phyloP scores from a whole-genome alignment of 92 coral and sea anemone species.

The Palythoa caribaeorum region DNA sequence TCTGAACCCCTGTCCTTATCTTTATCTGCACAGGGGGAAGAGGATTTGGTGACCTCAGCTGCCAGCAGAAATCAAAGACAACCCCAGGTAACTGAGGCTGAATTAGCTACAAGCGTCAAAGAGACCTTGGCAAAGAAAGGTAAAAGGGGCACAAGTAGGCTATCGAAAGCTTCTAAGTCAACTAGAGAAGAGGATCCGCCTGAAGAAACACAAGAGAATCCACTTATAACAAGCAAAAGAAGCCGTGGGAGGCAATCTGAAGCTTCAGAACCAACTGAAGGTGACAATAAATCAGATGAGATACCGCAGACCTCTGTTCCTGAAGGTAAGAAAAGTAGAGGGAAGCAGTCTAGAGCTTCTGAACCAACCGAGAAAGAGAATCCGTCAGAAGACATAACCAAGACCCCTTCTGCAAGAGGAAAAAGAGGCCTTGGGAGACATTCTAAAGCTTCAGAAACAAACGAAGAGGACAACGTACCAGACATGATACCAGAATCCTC shows the following conservation, averaged over 20 bases:
- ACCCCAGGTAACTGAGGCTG: neutral
- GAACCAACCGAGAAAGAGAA: too few relatives aligned
- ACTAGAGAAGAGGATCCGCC: neutral
- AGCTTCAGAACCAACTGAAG: constrained; percentile 6
- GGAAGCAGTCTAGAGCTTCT: too few relatives aligned
- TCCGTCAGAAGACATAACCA: neutral
- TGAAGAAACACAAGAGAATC: neutral
- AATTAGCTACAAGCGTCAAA: neutral
- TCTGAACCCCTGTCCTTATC: neutral
- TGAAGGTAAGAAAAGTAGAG: too few relatives aligned
- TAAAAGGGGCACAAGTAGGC: neutral
- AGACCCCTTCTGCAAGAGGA: neutral
- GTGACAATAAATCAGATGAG: neutral
- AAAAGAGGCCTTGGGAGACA: neutral
- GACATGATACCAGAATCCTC: too few relatives aligned
- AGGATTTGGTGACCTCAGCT: neutral
- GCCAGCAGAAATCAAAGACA: neutral
- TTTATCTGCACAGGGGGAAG: neutral
- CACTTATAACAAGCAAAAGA: neutral
- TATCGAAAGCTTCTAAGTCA: neutral
- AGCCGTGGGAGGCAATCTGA: neutral
- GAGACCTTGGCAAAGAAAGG: neutral
- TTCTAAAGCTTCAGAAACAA: neutral
- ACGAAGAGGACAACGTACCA: neutral
- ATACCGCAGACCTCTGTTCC: too few relatives aligned